These are phyloP conservation scores for Jacana jacana DNA, from an alignment of 2,113 vertebrate genomes.

Conservation along the genomic window DNA sequence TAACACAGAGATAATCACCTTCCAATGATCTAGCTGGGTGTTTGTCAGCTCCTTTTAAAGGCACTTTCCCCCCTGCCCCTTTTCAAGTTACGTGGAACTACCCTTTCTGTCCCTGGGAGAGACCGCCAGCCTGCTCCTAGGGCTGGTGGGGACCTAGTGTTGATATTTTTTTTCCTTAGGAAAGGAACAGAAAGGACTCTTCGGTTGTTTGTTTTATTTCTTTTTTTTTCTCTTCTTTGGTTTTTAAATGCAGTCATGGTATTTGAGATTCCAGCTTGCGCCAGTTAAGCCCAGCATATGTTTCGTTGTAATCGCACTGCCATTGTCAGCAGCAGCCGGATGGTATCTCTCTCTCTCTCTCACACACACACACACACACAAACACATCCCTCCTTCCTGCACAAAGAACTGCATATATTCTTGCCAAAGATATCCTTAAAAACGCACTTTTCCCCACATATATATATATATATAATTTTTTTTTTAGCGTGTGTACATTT, in stretches of 20 bases:
- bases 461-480: neutral
- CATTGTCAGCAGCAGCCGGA: conserved; percentile 57
- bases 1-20: conserved; percentile 47
- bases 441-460: conserved; percentile 75
- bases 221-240: neutral
- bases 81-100: neutral
- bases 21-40: neutral
- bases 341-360: conserved; percentile 37
- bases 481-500: conserved; percentile 48
- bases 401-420: conserved; percentile 72
- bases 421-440: conserved; percentile 81
- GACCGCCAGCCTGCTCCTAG: neutral
- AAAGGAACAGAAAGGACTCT: conserved; percentile 29
- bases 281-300: conserved; percentile 41
- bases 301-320: conserved; percentile 56
- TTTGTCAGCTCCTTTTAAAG: conserved; percentile 48
- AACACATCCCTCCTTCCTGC: conserved; percentile 48
- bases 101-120: neutral
- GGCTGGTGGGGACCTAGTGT: neutral
- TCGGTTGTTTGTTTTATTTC: neutral
- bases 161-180: conserved; percentile 20
- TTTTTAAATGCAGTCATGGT: conserved; percentile 29
- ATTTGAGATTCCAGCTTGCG: conserved; percentile 35
- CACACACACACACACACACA: neutral
- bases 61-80: neutral